Percentiles rank a stretch among this genome's conserved stretches.
Evolutionary conservation across 2,888 invertebrate species (phyloP).

Genomic region (Teleiodes luculella): DNA sequence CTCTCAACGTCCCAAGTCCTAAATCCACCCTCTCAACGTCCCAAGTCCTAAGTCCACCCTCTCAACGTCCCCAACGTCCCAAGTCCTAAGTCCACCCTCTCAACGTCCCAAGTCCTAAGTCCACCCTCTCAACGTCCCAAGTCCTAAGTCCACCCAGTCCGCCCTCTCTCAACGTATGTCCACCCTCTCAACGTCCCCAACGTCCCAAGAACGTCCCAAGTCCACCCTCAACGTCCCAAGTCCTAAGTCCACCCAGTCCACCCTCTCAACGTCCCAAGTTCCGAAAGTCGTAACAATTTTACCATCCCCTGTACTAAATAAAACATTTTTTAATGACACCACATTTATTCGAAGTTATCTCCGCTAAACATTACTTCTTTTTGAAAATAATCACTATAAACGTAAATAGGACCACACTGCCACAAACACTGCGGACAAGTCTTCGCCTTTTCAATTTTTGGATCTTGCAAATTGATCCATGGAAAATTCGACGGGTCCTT

Average conservation of each 20-base stretch:
- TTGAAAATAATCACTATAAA: slow-evolving; percentile 52
- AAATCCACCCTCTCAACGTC: background rate
- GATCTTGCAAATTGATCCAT: slow-evolving; percentile 50
- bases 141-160: background rate
- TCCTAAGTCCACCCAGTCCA: background rate
- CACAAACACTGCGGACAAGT: slow-evolving; percentile 69
- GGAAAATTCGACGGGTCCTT: slow-evolving; percentile 29
- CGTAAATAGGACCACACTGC: slow-evolving; percentile 67
- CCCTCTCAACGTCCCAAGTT: background rate
- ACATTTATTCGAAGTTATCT: slow-evolving; percentile 51
- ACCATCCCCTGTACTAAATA: slow-evolving; percentile 7
- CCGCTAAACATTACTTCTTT: slow-evolving; percentile 40
- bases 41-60: background rate
- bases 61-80: background rate
- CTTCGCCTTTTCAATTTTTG: slow-evolving; percentile 27
- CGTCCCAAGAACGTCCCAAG: background rate
- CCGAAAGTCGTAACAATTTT: no score
- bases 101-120: background rate
- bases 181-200: background rate
- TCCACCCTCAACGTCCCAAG: background rate
- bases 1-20: background rate
- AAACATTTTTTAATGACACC: slow-evolving; percentile 29
- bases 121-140: background rate
- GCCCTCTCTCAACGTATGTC: background rate
- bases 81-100: no score